These are phyloP conservation scores for Amblyjoppa proteus DNA, from an alignment of 2,888 invertebrate species.

Conservation along the genomic window DNA sequence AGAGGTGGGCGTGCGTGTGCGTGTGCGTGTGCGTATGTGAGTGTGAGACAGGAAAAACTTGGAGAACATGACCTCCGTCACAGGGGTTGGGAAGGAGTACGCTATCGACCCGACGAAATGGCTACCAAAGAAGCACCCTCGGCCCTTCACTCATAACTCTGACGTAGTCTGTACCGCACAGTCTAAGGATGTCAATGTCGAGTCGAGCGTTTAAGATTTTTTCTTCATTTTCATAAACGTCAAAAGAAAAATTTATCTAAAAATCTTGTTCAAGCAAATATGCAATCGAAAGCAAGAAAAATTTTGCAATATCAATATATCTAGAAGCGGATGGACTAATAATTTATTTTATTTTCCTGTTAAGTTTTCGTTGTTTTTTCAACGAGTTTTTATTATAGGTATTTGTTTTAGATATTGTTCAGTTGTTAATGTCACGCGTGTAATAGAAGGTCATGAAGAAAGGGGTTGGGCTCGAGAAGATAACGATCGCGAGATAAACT, in stretches of 20 bases:
- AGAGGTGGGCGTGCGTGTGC: no score
- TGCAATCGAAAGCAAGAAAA: no score
- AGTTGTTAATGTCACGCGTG: not conserved
- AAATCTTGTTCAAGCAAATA: not conserved
- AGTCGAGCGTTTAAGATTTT: slow-evolving; percentile 55
- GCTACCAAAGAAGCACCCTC: slow-evolving; percentile 73
- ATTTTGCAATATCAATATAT: no score
- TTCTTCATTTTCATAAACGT: not conserved
- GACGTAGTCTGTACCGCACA: slow-evolving; percentile 62
- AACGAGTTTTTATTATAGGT: not conserved
- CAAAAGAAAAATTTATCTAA: not conserved
- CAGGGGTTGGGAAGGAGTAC: slow-evolving; percentile 70
- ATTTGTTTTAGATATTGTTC: not conserved
- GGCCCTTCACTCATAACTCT: slow-evolving; percentile 56
- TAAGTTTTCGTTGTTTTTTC: not conserved
- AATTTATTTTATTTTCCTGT: not conserved
- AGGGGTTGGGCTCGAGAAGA: not conserved
- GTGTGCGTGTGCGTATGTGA: not conserved
- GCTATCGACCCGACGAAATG: slow-evolving; percentile 78
- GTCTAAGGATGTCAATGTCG: slow-evolving; percentile 43
- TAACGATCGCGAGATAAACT: slow-evolving; percentile 47
- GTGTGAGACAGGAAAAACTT: not conserved
- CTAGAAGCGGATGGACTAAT: no score
- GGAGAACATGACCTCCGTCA: slow-evolving; percentile 65
- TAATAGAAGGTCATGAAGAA: not conserved